Percentiles rank a stretch among this genome's conserved stretches.
Conservation (phyloP, 2,113 vertebrate species). For the Myiopsitta monachus region DNA sequence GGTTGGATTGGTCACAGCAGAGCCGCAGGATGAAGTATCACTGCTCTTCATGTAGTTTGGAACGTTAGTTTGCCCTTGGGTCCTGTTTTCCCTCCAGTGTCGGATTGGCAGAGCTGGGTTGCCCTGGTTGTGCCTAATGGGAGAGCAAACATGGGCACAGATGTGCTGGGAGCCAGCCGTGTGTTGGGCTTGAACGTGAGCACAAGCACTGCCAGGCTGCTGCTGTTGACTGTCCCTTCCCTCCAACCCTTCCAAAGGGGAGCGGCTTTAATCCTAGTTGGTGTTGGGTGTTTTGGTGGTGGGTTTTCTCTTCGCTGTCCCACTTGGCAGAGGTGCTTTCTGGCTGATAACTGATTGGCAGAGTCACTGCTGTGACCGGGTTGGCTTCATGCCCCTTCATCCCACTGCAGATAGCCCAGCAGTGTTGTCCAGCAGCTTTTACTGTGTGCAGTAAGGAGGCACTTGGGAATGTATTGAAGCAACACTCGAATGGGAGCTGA, state of each 20-base stretch:
- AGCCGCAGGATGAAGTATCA: not conserved
- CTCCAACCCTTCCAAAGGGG: not conserved
- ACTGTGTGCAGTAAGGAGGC: not conserved
- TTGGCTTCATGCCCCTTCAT: not conserved
- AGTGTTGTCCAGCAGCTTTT: not conserved
- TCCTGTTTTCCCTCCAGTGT: fast-evolving
- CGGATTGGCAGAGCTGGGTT: not conserved
- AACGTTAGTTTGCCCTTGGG: not conserved
- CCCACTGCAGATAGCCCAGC: not conserved
- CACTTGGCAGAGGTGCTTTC: not conserved
- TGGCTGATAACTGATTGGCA: not conserved
- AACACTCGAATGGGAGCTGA: not conserved
- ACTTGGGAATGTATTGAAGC: too few relatives aligned
- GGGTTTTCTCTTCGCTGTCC: not conserved
- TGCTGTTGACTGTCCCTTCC: not conserved
- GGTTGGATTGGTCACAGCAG: not conserved
- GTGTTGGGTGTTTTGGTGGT: not conserved
- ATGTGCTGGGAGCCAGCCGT: not conserved
- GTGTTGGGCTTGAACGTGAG: fast-evolving
- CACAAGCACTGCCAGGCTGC: not conserved
- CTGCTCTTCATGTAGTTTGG: not conserved
- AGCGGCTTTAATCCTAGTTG: not conserved
- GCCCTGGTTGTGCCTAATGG: not conserved
- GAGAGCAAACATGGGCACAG: not conserved
- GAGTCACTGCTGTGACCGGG: not conserved